Evolutionary conservation across 1,140 invertebrate species (phyloP), one percentile per base, ranked within the genome.

Genomic region (Ostrea denselamellosa): DNA sequence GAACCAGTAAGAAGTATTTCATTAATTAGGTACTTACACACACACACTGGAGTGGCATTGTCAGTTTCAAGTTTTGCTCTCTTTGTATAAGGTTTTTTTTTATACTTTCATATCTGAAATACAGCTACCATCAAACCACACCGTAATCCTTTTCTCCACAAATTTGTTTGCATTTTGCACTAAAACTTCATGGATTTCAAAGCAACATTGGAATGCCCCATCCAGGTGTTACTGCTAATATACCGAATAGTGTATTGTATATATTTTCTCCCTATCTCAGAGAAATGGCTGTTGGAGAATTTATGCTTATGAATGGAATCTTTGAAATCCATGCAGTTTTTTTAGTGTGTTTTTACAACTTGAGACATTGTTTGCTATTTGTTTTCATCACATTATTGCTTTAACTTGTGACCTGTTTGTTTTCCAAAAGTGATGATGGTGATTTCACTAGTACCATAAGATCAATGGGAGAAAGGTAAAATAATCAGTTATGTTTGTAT

Each of bases 401-500:
- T 77, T 77, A 77, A 77, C 68, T 28, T 28, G 68, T 77, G 22
- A 77, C n/a, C 28, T 77, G 68, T 77, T 77, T 77, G 68, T 77
- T 77, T 77, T 77, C 68, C 28, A 17, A 77, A 44, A 77, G 68
- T 77, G 68, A 77, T 25, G 68, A 77, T 77, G 68, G 28, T 34
- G 68, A 77, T 77, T 77, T 77, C 68, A 77, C 68, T 77, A 77
- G 68, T 77, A 77, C 68, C 68, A 28, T 25, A 34, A 77, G 68
- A 28, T 77, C 68, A 77, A 22, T 77, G 68, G 68, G 68, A 77
- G 68, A 77, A 25, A 77, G 68, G 68, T 77, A 77, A 77, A 22
- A 28, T 77, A 77, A 25, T 68, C 65, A 8, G 8, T n/a, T 7
- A 62, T 62, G 58, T 2, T 62, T n/a, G 14, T 12, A 25, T 68